Evolutionary conservation across 2,888 invertebrate genomes (phyloP).

Genomic region (Augiades crinisus): DNA sequence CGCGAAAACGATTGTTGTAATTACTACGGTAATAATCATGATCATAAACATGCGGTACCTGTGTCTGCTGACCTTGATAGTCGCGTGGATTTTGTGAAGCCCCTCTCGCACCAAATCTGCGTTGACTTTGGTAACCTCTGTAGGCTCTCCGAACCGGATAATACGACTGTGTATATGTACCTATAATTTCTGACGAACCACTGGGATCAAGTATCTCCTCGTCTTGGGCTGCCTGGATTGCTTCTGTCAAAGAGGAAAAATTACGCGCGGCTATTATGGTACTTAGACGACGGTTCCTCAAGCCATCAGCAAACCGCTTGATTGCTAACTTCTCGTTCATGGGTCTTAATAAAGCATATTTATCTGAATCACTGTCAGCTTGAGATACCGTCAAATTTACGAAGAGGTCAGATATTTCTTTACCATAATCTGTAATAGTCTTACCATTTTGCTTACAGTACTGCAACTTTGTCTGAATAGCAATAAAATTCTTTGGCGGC

Average conservation of each 20-base stretch:
- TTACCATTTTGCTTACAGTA: slow-evolving; percentile 2
- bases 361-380: not conserved
- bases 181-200: not conserved
- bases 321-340: slow-evolving; percentile 28
- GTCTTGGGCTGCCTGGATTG: slow-evolving; percentile 26
- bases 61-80: not conserved
- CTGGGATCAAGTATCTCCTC: slow-evolving; percentile 12
- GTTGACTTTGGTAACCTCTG: not conserved
- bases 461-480: slow-evolving; percentile 1
- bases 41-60: slow-evolving; percentile 1
- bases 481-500: slow-evolving; percentile 5
- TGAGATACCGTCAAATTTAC: slow-evolving; percentile 4
- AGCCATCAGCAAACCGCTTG: slow-evolving; percentile 28
- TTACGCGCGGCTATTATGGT: slow-evolving; percentile 27
- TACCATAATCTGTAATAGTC: not conserved
- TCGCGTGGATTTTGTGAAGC: not conserved
- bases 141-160: slow-evolving; percentile 1
- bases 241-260: slow-evolving; percentile 20
- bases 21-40: not conserved
- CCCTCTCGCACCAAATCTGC: not conserved
- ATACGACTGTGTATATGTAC: not conserved
- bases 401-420: slow-evolving; percentile 4
- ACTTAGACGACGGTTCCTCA: slow-evolving; percentile 21
- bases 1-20: slow-evolving; percentile 1
- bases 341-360: slow-evolving; percentile 6